Evolutionary conservation across 2,888 invertebrate species (phyloP).

Genomic region (Hyles lineata): DNA sequence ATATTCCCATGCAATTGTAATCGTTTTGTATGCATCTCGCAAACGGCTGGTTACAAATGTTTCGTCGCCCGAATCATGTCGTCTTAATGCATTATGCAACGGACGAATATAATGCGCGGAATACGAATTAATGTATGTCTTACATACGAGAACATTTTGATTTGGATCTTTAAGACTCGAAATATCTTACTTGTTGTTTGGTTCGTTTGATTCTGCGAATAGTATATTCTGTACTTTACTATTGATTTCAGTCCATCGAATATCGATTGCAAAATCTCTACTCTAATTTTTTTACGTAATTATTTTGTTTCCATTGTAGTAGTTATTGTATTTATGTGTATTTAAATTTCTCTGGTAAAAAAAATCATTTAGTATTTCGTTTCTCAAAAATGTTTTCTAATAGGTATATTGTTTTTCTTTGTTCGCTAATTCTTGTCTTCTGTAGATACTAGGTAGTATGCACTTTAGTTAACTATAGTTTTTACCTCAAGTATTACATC

Average conservation of each 20-base stretch:
- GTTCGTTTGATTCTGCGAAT: slow-evolving; percentile 9
- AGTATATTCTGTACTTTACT: background rate
- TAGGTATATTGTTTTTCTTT: background rate
- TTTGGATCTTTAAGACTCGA: background rate
- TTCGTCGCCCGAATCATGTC: slow-evolving; percentile 67
- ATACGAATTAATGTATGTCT: slow-evolving; percentile 55
- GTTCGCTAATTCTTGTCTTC: slow-evolving; percentile 9
- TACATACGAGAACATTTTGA: slow-evolving; percentile 27
- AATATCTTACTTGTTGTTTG: slow-evolving; percentile 7
- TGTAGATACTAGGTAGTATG: slow-evolving; percentile 8
- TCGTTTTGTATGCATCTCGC: slow-evolving; percentile 62
- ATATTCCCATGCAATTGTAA: slow-evolving; percentile 43
- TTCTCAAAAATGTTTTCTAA: background rate
- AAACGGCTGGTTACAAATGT: slow-evolving; percentile 70
- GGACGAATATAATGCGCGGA: slow-evolving; percentile 54
- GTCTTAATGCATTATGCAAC: slow-evolving; percentile 71
- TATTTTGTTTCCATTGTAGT: background rate
- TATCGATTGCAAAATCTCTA: background rate
- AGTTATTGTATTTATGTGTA: background rate
- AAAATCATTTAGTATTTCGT: background rate
- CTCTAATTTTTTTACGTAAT: background rate
- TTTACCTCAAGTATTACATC: slow-evolving; percentile 29
- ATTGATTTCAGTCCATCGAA: background rate
- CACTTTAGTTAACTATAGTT: slow-evolving; percentile 26
- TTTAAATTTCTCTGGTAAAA: no score